Base-by-base conservation (phyloP, 2,888 invertebrate species). In the Epinotia nisella region DNA sequence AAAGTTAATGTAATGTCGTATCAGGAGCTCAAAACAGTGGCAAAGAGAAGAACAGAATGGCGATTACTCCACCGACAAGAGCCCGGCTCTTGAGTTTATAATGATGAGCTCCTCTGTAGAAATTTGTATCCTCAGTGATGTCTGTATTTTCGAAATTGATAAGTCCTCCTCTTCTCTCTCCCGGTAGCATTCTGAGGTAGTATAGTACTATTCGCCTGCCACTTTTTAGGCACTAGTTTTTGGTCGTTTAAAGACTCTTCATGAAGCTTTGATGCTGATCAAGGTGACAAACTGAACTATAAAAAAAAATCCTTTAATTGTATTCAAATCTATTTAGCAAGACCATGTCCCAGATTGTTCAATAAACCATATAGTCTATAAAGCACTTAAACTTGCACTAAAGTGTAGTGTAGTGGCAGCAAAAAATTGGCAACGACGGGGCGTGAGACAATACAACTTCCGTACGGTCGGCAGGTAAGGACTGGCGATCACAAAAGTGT, bases 381-480 rank as follows among this genome's bases (percentile, higher is more conserved):
- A 58, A 73, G 56, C 41, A 73, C 62, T 64, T 51, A 51, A 62
- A 72, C 41, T 64, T 62, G 72, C 51, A 58, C 64, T 69, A 35
- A 68, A 58, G 64, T 65, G 62, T 58, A 73, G 58, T 56, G 35
- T 58, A 73, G 58, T 56, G 35, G 51, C 29, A 49, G 35, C 56
- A 68, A 73, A 73, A 73, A 73, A 73, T 64, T 68, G 60, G 71
- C 66, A 53, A 61, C 24, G 81, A 77, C 71, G 77, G 78, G 89
- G 90, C 89, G 90, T 90, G 91, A 89, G 91, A 91, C 92, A 91
- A 90, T 89, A 88, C 81, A 85, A 90, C 90, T 92, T 92, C 91
- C 92, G 89, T 77, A 80, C 76, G 71, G 78, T 78, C 77, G 79
- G 83, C 91, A 90, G 91, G 91, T 91, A 91, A 80, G 86, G 81